Evolutionary conservation across 2,888 invertebrate species (phyloP).

Genomic region (Conus canariensis): DNA sequence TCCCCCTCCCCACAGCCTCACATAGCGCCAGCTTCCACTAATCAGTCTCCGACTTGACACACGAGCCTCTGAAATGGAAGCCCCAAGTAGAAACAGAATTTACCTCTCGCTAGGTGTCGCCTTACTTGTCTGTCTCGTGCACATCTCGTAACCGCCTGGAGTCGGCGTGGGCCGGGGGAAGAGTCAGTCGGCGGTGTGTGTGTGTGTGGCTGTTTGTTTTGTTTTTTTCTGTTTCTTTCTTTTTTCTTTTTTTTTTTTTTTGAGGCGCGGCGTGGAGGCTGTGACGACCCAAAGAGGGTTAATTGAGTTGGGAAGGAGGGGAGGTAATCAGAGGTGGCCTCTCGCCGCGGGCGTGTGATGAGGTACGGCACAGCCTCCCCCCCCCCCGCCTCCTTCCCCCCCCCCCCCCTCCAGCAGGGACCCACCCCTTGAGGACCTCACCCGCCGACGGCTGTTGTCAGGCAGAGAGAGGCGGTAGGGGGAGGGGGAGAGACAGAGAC

Average conservation of each 20-base stretch:
- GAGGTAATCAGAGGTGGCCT: constrained; percentile 37
- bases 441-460: neutral
- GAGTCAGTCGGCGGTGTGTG: neutral
- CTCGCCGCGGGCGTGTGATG: constrained; percentile 26
- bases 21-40: neutral
- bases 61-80: constrained; percentile 16
- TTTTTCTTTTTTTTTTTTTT: too few species aligned
- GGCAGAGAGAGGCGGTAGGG: neutral
- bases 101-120: neutral
- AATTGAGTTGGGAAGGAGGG: constrained; percentile 35
- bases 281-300: constrained; percentile 27
- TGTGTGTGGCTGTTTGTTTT: neutral
- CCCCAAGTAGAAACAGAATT: constrained; percentile 31
- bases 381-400: neutral
- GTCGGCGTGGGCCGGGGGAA: neutral
- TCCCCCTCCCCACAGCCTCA: neutral
- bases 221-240: too few species aligned
- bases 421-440: too few species aligned
- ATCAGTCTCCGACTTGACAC: constrained; percentile 29
- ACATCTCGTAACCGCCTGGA: neutral
- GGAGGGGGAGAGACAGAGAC: neutral
- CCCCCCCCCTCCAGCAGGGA: too few species aligned
- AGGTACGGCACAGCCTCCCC: neutral
- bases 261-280: neutral
- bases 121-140: neutral